Evolutionary conservation across 2,888 invertebrate genomes (phyloP).

Genomic region (Bembecia ichneumoniformis): DNA sequence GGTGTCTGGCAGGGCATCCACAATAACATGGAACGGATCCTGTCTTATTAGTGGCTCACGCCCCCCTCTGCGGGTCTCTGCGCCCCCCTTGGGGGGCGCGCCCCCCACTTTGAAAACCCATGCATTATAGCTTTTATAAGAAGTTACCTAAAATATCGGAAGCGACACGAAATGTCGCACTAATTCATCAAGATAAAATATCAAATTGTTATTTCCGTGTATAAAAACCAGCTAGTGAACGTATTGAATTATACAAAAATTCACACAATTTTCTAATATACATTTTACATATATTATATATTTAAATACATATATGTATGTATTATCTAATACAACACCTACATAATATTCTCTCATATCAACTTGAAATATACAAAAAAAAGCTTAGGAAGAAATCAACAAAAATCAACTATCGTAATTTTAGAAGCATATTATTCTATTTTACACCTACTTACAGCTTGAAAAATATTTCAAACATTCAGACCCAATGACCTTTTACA

Average conservation of each 20-base stretch:
- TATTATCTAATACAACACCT: constrained; percentile 26
- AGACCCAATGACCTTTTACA: no score
- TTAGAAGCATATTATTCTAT: constrained; percentile 47
- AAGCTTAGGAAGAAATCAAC: constrained; percentile 37
- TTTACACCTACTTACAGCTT: constrained; percentile 18
- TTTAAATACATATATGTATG: no score
- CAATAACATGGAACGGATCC: no score
- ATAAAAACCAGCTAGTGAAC: constrained; percentile 33
- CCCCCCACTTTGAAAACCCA: no score
- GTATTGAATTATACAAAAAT: constrained; percentile 41
- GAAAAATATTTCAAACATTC: no score
- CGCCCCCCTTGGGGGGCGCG: no score
- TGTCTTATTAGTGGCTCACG: no score
- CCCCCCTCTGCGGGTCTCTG: no score
- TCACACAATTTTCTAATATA: constrained; percentile 13
- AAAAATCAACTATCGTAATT: constrained; percentile 38
- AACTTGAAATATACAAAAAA: constrained; percentile 32
- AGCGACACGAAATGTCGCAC: no score
- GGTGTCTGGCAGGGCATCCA: no score
- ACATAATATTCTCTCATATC: constrained; percentile 43
- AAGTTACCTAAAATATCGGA: no score
- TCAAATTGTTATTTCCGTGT: constrained; percentile 10
- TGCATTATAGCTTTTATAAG: no score
- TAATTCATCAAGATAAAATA: neutral
- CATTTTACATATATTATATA: neutral